Base-by-base conservation (phyloP, 2,888 invertebrate genomes). In the Rosalia funebris region DNA sequence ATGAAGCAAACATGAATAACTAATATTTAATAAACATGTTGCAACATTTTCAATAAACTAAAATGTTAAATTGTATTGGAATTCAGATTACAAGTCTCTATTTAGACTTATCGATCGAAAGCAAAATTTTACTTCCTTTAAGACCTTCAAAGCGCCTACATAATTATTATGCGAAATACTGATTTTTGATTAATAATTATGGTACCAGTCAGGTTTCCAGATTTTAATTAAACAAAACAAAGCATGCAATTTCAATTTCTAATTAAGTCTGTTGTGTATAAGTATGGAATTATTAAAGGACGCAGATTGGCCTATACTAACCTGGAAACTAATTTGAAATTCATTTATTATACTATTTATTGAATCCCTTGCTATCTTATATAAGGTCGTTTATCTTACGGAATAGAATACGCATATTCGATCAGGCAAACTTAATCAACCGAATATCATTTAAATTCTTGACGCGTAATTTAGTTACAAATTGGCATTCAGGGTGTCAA, bases 151-250 rank as follows among this genome's bases (percentile, higher is more conserved):
- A 25, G 7, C 34, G n/a, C n/a, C n/a, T n/a, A 34, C 34, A n/a
- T 7, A 34, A n/a, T 34, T 34, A 5, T 34, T 10, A 34, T n/a
- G 10, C 11, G 11, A 44, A 44, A 5, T 19, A 7, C 25, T 20
- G 39, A 50, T 39, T 50, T 15, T 15, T 3, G 39, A 50, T 50
- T 50, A 39, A 50, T 39, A 50, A 39, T 50, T 50, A n/a, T n/a
- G n/a, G 15, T 15, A 14, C 50, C 50, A 41, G 37, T 39, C 20
- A 20, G 14, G 50, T 36, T 39, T 15, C 25, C 5, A 39, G 39
- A 16, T 39, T 39, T 50, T 50, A 50, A 50, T 50, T 50, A 50
- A n/a, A 50, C 39, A 50, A 39, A 50, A 50, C 50, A 50, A 50
- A 50, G 50, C 50, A 14, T 39, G 39, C 50, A 50, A 50, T 50